Percentiles rank a stretch among this genome's conserved stretches.
Conservation (phyloP, 1,140 invertebrate genomes). For the Branchinecta lindahli region DNA sequence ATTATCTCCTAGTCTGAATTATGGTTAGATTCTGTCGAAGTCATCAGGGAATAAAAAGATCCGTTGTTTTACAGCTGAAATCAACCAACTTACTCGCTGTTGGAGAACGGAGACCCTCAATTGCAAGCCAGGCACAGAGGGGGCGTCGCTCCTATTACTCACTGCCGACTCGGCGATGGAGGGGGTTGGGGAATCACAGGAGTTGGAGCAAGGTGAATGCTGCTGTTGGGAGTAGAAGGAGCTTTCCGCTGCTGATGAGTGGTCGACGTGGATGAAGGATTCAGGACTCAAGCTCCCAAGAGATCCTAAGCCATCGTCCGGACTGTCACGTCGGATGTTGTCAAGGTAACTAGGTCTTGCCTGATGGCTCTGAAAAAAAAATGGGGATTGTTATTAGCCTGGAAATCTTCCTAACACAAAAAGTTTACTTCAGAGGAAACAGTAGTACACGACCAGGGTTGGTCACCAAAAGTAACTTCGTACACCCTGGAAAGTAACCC, state of each 20-base stretch:
- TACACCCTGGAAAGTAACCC: too few species aligned
- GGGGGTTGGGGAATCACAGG: constrained; percentile 35
- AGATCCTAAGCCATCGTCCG: constrained; percentile 31
- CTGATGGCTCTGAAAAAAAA: constrained; percentile 29
- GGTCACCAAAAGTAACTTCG: too few species aligned
- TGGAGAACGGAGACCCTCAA: constrained; percentile 62
- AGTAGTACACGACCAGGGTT: constrained; percentile 48
- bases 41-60: too few species aligned
- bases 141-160: constrained; percentile 28
- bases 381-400: constrained; percentile 29
- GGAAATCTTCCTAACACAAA: constrained; percentile 28
- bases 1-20: too few species aligned
- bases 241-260: constrained; percentile 45
- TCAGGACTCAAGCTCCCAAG: constrained; percentile 29
- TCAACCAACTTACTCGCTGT: constrained; percentile 55
- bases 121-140: constrained; percentile 34
- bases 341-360: constrained; percentile 23
- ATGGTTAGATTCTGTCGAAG: too few species aligned
- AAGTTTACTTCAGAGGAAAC: constrained; percentile 18
- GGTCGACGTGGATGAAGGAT: constrained; percentile 32
- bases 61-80: not conserved
- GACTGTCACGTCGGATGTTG: constrained; percentile 29
- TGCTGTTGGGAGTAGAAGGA: constrained; percentile 38
- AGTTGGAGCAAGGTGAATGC: constrained; percentile 33
- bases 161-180: constrained; percentile 35